These are phyloP conservation scores for Chaitophorus viminalis DNA, from an alignment of 2,888 invertebrate genomes.

Conservation along the genomic window DNA sequence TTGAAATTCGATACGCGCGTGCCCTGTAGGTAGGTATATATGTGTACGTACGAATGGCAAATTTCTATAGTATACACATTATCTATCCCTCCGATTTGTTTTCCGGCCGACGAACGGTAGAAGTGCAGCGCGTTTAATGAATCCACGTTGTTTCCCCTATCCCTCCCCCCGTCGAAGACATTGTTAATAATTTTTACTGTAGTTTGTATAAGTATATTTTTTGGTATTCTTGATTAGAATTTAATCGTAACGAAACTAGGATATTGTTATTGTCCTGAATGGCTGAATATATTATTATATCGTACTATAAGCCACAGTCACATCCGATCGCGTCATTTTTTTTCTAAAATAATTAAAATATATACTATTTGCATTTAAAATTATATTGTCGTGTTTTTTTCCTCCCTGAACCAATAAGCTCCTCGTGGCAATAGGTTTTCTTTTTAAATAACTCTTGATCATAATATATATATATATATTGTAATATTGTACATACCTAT, in stretches of 20 bases:
- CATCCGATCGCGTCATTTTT: not conserved
- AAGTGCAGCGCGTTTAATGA: not conserved
- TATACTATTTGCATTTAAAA: not conserved
- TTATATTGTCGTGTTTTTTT: too few relatives aligned
- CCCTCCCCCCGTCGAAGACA: not conserved
- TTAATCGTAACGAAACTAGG: not conserved
- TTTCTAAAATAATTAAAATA: not conserved
- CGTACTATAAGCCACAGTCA: not conserved
- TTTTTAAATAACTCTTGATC: not conserved
- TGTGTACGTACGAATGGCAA: too few relatives aligned
- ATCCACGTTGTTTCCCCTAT: not conserved
- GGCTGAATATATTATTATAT: too few relatives aligned
- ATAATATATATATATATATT: too few relatives aligned
- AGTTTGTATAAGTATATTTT: not conserved
- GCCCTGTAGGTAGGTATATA: not conserved
- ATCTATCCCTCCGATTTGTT: not conserved
- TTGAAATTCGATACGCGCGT: slow-evolving; percentile 35
- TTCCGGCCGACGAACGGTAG: not conserved
- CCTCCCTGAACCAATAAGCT: too few relatives aligned
- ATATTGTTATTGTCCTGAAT: not conserved
- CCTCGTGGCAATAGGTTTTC: not conserved
- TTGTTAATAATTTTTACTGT: not conserved
- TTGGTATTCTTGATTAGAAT: not conserved
- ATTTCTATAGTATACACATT: not conserved
- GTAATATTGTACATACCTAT: too few relatives aligned